A percentile compares a stretch with the other conserved stretches of the same genome.
These are phyloP conservation scores for Xylophagus ater DNA, from an alignment of 2,888 invertebrate species.

Conservation along the genomic window DNA sequence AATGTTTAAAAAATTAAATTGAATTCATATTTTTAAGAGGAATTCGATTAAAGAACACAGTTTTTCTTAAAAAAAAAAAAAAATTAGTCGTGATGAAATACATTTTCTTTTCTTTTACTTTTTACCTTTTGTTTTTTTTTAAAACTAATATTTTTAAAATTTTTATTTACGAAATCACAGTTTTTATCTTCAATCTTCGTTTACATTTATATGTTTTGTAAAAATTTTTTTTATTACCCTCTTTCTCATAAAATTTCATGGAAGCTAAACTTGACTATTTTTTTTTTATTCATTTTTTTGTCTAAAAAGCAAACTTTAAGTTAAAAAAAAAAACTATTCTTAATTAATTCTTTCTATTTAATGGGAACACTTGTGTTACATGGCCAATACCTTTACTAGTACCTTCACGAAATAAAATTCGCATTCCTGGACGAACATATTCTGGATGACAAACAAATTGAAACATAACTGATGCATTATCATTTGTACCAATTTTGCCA, in stretches of 20 bases:
- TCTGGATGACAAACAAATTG: conserved; percentile 84
- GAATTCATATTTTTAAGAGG: no score
- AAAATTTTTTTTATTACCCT: no score
- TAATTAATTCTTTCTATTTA: conserved; percentile 25
- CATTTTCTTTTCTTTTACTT: background rate
- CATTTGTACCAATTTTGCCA: conserved; percentile 56
- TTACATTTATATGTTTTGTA: background rate
- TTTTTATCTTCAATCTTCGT: background rate
- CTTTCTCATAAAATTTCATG: no score
- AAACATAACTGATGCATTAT: conserved; percentile 76
- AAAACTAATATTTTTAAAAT: conserved; percentile 2
- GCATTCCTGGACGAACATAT: conserved; percentile 63
- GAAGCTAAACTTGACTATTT: no score
- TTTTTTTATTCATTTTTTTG: background rate
- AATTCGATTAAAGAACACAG: no score
- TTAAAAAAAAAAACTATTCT: background rate
- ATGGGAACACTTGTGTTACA: conserved; percentile 65
- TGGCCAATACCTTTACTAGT: conserved; percentile 77
- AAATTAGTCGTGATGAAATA: no score
- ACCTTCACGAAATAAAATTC: conserved; percentile 74
- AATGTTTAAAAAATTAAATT: no score
- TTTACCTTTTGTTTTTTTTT: background rate
- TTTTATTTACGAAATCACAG: conserved; percentile 10
- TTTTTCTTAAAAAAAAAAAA: no score
- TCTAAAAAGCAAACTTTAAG: background rate